These are phyloP conservation scores for Tychaedon coryphoeus DNA, from an alignment of 2,113 vertebrate species.

Conservation along the genomic window DNA sequence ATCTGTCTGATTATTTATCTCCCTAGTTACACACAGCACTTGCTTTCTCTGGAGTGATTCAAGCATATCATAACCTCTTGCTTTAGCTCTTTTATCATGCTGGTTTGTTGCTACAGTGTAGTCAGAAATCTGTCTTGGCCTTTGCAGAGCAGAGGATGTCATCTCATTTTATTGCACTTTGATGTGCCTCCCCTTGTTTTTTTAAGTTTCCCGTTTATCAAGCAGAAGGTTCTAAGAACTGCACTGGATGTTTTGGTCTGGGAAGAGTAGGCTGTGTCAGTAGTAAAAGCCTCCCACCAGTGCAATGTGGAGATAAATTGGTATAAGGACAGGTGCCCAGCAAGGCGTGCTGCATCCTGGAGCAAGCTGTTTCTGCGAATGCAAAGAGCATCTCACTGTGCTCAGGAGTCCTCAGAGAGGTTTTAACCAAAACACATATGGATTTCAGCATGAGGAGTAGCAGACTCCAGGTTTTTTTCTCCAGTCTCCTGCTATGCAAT, in stretches of 20 bases:
- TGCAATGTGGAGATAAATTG: background rate
- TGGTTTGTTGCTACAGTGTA: conserved; percentile 9
- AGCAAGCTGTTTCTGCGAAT: background rate
- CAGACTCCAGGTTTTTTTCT: background rate
- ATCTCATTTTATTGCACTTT: background rate
- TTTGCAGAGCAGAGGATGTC: background rate
- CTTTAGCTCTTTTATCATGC: conserved; percentile 28
- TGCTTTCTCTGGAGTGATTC: conserved; percentile 27
- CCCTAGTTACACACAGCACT: conserved; percentile 18
- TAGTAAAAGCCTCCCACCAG: background rate
- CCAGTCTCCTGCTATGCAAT: background rate
- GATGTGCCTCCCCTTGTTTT: background rate
- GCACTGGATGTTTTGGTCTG: background rate
- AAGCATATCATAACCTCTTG: conserved; percentile 36
- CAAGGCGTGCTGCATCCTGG: background rate
- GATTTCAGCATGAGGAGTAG: background rate
- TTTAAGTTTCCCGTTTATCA: background rate
- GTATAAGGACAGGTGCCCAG: background rate
- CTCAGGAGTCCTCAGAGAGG: background rate
- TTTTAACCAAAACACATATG: background rate
- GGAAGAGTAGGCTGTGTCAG: background rate
- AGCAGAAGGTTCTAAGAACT: background rate
- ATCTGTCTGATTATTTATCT: conserved; percentile 22
- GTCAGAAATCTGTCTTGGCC: conserved; percentile 28
- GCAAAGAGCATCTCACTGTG: background rate